These are phyloP conservation scores for Andrena hattorfiana DNA, from an alignment of 2,888 invertebrate species.

Conservation along the genomic window DNA sequence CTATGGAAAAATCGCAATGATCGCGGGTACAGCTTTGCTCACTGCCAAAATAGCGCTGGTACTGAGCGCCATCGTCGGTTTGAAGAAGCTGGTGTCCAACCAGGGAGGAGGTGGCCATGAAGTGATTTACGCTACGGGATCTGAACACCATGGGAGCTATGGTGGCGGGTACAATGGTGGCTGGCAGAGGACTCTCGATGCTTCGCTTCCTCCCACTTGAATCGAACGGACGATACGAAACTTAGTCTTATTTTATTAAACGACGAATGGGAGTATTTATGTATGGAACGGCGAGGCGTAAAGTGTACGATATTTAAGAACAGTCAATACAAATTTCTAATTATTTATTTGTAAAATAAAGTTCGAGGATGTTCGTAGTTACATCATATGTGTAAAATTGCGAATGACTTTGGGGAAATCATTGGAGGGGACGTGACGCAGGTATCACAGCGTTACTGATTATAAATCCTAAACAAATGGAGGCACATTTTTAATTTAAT, in stretches of 20 bases:
- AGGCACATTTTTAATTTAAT: background rate
- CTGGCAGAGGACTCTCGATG: slow-evolving; percentile 82
- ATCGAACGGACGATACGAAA: background rate
- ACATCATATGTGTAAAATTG: background rate
- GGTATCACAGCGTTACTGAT: slow-evolving; percentile 4
- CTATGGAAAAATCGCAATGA: slow-evolving; percentile 89
- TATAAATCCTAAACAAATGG: background rate
- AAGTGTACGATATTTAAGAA: slow-evolving; percentile 5
- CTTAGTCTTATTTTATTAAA: slow-evolving; percentile 29
- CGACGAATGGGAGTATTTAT: background rate
- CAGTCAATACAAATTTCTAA: background rate
- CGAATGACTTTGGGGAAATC: background rate
- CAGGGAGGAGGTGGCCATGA: slow-evolving; percentile 86
- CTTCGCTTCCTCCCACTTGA: slow-evolving; percentile 77
- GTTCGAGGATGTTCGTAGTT: background rate
- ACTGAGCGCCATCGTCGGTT: slow-evolving; percentile 87
- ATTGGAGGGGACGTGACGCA: background rate
- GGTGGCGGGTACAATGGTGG: slow-evolving; percentile 81
- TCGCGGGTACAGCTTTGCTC: slow-evolving; percentile 89
- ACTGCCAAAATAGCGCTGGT: slow-evolving; percentile 89
- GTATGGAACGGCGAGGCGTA: background rate
- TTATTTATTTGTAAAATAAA: slow-evolving; percentile 28
- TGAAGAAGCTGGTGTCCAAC: slow-evolving; percentile 87
- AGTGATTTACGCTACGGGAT: slow-evolving; percentile 86
- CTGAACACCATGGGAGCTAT: slow-evolving; percentile 83